Evolutionary conservation across 2,797 vertebrate genomes (phyloP), one percentile per base, ranked within the genome.

Genomic region (Helostoma temminkii): DNA sequence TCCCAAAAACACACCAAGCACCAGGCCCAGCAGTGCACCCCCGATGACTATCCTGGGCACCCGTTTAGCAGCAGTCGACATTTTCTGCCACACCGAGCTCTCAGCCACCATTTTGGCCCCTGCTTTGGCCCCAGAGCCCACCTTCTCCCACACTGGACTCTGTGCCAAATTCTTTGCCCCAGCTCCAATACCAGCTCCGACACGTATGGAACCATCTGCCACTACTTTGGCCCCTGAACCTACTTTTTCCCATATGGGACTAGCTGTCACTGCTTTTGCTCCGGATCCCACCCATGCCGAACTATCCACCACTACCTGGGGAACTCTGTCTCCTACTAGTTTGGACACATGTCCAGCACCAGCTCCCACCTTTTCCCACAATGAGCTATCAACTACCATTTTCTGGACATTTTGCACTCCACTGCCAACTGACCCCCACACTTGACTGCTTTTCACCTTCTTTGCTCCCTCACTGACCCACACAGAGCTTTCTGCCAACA

Each of bases 1-100:
- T 0, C 87, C 89, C 3, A 93, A 52, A 72, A 94, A 37, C 39
- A 91, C 90, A 1, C 93, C 94, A 0, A 92, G 81, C 57, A 90
- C 57, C 76, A 93, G 82, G 32, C 92, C 92, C 22, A 92, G 73
- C 48, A 93, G 0, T 0, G 88, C 85, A 3, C 83, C 90, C 0
- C 5, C 74, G 3, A 90, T 77, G 14, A 90, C 89, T 0, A 81
- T 70, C 50, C 41, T 78, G 1, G 90, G 90, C 42, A 91, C 78
- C 60, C 83, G 61, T 66, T 89, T 90, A 9, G 68, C 88, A 19
- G 64, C 36, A 0, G 47, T 76, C 11, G 46, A 58, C 5, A 87
- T 60, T 71, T 84, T 90, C 79, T 86, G 84, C 91, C 92, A 93
- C 53, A 79, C 45, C 5, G 92, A 67, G 49, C 91, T 92, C 19